Evolutionary conservation across 1,140 invertebrate genomes (phyloP), one percentile per base, ranked within the genome.

Genomic region (Trichomalopsis sarcophagae): DNA sequence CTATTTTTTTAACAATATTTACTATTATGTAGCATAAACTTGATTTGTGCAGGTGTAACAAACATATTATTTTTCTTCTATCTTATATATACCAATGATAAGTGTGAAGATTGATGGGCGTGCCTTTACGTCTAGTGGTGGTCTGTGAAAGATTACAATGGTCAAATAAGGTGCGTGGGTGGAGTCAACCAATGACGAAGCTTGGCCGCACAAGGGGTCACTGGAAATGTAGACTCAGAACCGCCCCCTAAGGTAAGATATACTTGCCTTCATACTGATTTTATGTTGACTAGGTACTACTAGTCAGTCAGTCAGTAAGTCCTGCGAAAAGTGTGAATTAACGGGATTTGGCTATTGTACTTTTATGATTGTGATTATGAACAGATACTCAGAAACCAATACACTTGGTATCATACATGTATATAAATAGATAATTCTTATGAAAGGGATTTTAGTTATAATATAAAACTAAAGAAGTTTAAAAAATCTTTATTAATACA

Each of bases 221-320:
- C 55, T 62, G 55, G n/a, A 17, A 62, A 21, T 62, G 6, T 62
- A 17, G 55, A 17, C 55, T 62, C 17, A 1, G 55, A 62, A 14
- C 55, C 55, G 21, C 55, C 55, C 55, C 21, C 55, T 62, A 2
- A 62, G 17, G 55, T 62, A 62, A 62, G 55, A 62, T 62, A 62
- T 62, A 62, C 55, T 62, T 62, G 55, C 17, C 55, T 62, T 62
- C 7, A 21, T 62, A 62, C 55, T 62, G 55, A 62, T 62, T 62
- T 62, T n/a, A 62, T 62, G 55, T 21, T 62, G 55, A 62, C 55
- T 62, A 62, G 55, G n/a, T n/a, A 62, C 55, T 62, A 62, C 21
- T 62, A 62, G 55, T 62, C 55, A 62, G 55, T 62, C 55, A 62
- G 55, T 62, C 55, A 62, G 55, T 62, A 62, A 62, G 55, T 62